Conservation (phyloP, 1,140 invertebrate genomes). For the Drosophila sucinea region DNA sequence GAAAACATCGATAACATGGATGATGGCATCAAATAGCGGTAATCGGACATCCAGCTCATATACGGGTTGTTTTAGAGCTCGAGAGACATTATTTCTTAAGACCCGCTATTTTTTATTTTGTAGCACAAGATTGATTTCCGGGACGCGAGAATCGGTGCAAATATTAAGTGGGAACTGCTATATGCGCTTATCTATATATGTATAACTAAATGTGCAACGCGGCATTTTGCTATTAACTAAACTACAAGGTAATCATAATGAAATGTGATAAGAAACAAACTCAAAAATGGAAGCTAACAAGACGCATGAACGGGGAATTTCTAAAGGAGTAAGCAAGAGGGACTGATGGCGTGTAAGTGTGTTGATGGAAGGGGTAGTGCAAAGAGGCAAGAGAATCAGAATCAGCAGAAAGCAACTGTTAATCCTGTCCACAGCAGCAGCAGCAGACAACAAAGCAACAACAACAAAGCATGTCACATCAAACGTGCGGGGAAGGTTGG, state of each 20-base stretch:
- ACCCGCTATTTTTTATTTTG: too few species aligned
- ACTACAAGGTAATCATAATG: slow-evolving; percentile 51
- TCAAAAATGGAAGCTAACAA: slow-evolving; percentile 1
- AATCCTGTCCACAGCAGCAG: neutral
- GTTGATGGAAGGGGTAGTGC: neutral
- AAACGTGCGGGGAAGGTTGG: neutral
- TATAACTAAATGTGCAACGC: slow-evolving; percentile 37
- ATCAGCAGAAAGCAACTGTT: slow-evolving; percentile 1
- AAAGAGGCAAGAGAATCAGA: neutral
- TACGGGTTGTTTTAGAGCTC: too few species aligned
- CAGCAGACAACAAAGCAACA: slow-evolving; percentile 10
- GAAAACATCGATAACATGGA: too few species aligned
- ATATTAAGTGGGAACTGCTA: neutral
- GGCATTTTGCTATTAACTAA: slow-evolving; percentile 43
- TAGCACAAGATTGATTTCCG: too few species aligned
- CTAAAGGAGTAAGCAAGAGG: slow-evolving; percentile 5
- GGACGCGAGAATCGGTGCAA: neutral
- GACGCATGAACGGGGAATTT: slow-evolving; percentile 15
- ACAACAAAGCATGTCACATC: neutral
- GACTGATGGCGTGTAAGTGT: neutral
- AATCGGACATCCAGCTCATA: too few species aligned
- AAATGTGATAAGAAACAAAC: slow-evolving; percentile 27
- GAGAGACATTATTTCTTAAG: too few species aligned
- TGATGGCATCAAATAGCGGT: too few species aligned
- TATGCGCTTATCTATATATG: neutral